A percentile compares a stretch with the other conserved stretches of the same genome.
phyloP scores from a whole-genome alignment of 2,113 vertebrate genomes.

The Rhagologus leucostigma region DNA sequence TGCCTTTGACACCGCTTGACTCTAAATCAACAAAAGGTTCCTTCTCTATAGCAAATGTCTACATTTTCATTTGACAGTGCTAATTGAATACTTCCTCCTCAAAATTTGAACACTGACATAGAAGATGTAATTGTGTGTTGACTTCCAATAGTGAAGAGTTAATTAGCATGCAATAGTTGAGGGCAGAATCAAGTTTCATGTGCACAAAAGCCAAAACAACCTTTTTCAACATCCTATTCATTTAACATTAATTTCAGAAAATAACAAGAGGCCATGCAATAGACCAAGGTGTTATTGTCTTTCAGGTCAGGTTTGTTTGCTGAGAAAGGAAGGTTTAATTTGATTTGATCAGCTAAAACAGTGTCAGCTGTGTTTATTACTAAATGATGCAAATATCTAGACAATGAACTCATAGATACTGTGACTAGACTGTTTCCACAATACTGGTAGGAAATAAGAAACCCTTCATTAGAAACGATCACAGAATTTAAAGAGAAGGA shows the following conservation, averaged over 20 bases:
- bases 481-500: neutral
- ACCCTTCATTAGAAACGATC: neutral
- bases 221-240: neutral
- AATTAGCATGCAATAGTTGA: slow-evolving; percentile 35
- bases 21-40: slow-evolving; percentile 62
- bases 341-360: slow-evolving; percentile 38
- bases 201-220: neutral
- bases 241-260: slow-evolving; percentile 30
- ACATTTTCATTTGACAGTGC: slow-evolving; percentile 47
- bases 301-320: slow-evolving; percentile 56
- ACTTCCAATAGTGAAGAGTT: slow-evolving; percentile 47
- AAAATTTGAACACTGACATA: slow-evolving; percentile 20
- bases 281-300: slow-evolving; percentile 19
- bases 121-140: slow-evolving; percentile 26
- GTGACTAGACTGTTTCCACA: slow-evolving; percentile 42
- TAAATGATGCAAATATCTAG: slow-evolving; percentile 29
- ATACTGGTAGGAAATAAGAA: neutral
- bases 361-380: slow-evolving; percentile 51
- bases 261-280: neutral
- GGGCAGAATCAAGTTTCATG: neutral
- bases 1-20: slow-evolving; percentile 49
- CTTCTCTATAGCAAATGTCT: slow-evolving; percentile 26
- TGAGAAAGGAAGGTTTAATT: slow-evolving; percentile 38
- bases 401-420: slow-evolving; percentile 25
- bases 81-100: slow-evolving; percentile 58